phyloP scores from a whole-genome alignment of 2,113 vertebrate genomes.

The Pteruthius melanotis region DNA sequence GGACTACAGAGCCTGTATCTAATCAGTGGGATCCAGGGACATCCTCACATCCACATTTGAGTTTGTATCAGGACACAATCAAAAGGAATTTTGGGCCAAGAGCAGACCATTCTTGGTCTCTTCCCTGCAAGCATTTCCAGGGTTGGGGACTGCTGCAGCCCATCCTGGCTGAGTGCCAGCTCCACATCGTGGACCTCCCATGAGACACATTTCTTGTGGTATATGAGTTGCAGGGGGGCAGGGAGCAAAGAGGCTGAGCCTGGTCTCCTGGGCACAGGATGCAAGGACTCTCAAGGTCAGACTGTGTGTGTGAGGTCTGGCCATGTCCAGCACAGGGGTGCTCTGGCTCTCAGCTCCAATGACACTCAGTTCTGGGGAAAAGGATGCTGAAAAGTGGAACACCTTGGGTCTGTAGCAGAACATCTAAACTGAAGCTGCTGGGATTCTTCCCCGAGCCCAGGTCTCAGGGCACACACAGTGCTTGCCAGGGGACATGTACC shows the following conservation, averaged over 20 bases:
- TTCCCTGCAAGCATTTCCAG: neutral
- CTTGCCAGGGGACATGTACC: fast-evolving
- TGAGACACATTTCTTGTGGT: neutral
- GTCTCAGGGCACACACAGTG: neutral
- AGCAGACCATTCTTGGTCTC: neutral
- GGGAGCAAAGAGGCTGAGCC: neutral
- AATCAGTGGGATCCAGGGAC: neutral
- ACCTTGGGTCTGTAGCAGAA: neutral
- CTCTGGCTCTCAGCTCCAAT: neutral
- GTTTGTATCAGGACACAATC: neutral
- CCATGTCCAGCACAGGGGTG: neutral
- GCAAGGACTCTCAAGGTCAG: neutral
- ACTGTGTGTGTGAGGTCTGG: neutral
- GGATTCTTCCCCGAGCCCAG: neutral
- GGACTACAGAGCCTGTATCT: neutral
- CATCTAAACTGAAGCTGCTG: neutral
- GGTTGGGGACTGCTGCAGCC: neutral
- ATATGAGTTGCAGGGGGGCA: neutral
- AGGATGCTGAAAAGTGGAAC: neutral
- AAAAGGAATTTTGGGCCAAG: neutral
- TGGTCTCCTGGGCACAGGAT: neutral
- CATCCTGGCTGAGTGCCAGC: neutral
- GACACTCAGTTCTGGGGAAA: neutral
- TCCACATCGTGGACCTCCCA: neutral
- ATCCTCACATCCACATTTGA: neutral